Evolutionary conservation across 2,888 invertebrate genomes (phyloP).

Genomic region (Folsomia manolachei): DNA sequence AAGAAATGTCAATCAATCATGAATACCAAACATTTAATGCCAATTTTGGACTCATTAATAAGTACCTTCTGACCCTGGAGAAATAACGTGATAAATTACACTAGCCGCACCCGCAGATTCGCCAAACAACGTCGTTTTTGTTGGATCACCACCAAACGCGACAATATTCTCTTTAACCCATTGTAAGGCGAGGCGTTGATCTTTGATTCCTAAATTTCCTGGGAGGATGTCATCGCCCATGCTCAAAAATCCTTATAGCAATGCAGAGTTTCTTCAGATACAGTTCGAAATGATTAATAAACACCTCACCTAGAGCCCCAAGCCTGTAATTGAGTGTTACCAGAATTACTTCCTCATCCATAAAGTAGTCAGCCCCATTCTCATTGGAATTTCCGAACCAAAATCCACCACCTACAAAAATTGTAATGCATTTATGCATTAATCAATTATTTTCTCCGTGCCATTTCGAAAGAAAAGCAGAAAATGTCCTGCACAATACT

Average conservation of each 20-base stretch:
- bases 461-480: no score
- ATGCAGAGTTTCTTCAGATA: no score
- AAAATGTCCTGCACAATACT: no score
- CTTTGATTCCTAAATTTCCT: conserved; percentile 30
- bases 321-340: conserved; percentile 30
- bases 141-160: conserved; percentile 23
- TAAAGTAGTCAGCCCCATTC: conserved; percentile 32
- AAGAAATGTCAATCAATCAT: not conserved
- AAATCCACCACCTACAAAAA: no score
- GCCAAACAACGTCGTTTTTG: conserved; percentile 22
- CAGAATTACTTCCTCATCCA: conserved; percentile 30
- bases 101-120: conserved; percentile 24
- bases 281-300: no score
- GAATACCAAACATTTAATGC: not conserved
- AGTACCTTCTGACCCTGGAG: conserved; percentile 9
- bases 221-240: conserved; percentile 19
- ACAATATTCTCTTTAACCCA: conserved; percentile 30
- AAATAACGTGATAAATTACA: conserved; percentile 11
- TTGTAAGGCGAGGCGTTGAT: conserved; percentile 21
- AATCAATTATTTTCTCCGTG: no score
- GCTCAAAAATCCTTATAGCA: conserved; percentile 29
- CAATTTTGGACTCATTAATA: not conserved
- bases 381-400: conserved; percentile 31
- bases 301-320: conserved; percentile 17
- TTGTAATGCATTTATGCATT: no score